A percentile compares a stretch with the other conserved stretches of the same genome.
Conservation (phyloP, 2,888 invertebrate genomes). For the Abrostola tripartita region DNA sequence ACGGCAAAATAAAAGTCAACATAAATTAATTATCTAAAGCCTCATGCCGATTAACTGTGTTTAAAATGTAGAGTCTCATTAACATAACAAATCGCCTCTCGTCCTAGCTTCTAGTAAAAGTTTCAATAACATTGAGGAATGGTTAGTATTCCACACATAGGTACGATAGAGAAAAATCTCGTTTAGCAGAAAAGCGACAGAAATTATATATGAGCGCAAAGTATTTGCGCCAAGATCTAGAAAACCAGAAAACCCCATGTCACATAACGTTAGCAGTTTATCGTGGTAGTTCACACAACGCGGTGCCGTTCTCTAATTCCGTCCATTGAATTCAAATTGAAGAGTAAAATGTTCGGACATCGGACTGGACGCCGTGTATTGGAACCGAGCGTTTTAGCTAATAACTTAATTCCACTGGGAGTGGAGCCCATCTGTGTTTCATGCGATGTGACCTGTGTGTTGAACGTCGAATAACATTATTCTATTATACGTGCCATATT, state of each 20-base stretch:
- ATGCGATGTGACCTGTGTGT: conserved; percentile 58
- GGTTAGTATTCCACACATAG: conserved; percentile 47
- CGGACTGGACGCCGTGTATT: conserved; percentile 73
- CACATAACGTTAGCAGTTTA: conserved; percentile 77
- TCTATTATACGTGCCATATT: conserved; percentile 39
- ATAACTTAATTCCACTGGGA: conserved; percentile 87
- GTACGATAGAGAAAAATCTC: conserved; percentile 8
- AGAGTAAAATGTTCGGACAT: conserved; percentile 79
- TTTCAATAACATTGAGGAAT: conserved; percentile 24
- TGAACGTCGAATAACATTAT: conserved; percentile 53
- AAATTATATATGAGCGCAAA: conserved; percentile 62
- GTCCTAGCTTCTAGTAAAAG: conserved; percentile 25
- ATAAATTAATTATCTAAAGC: conserved; percentile 39
- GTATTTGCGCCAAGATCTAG: conserved; percentile 60
- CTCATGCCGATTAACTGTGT: conserved; percentile 30
- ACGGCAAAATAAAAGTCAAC: conserved; percentile 40
- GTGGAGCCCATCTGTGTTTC: conserved; percentile 70
- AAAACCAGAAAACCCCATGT: conserved; percentile 67
- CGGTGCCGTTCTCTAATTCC: conserved; percentile 79
- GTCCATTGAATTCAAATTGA: conserved; percentile 86
- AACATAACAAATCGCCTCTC: conserved; percentile 40
- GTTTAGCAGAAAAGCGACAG: conserved; percentile 46
- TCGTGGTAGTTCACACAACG: conserved; percentile 67
- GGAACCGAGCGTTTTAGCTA: conserved; percentile 80
- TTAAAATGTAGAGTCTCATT: conserved; percentile 32